phyloP scores from a whole-genome alignment of 2,888 invertebrate genomes.

The Stegophylla sp. region DNA sequence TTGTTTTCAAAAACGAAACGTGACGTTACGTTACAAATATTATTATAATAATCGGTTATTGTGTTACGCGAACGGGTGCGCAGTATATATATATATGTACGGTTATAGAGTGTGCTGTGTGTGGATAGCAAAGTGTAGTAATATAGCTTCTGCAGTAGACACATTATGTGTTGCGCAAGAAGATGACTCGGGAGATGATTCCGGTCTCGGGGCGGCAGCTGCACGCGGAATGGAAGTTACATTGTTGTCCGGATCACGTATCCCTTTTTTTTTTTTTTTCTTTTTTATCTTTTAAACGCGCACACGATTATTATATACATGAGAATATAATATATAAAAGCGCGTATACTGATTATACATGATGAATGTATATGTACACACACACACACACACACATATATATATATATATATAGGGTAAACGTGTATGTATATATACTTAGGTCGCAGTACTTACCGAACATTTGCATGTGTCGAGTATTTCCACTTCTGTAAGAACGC shows the following conservation, averaged over 20 bases:
- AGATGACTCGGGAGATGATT: conserved; percentile 40
- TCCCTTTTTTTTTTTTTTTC: conserved; percentile 25
- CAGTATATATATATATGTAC: neutral
- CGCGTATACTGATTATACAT: neutral
- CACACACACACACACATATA: neutral
- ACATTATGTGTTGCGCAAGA: conserved; percentile 39
- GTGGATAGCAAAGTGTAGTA: neutral
- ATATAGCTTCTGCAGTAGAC: conserved; percentile 21
- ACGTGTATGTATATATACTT: neutral
- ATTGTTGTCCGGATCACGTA: conserved; percentile 53
- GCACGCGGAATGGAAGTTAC: conserved; percentile 30
- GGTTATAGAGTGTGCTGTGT: neutral
- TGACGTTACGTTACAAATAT: conserved; percentile 12
- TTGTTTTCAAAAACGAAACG: conserved; percentile 36
- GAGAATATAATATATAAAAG: neutral
- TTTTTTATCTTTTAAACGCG: conserved; percentile 19
- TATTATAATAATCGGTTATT: conserved; percentile 11
- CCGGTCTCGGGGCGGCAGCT: conserved; percentile 2
- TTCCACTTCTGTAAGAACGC: conserved; percentile 76
- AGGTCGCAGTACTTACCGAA: conserved; percentile 67
- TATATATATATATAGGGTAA: conserved; percentile 15
- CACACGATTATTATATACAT: conserved; percentile 36
- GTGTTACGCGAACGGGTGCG: neutral
- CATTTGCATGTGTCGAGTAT: conserved; percentile 80
- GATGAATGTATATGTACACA: neutral